Conservation (phyloP, 2,888 invertebrate species). For the Ptychoptera albimana region DNA sequence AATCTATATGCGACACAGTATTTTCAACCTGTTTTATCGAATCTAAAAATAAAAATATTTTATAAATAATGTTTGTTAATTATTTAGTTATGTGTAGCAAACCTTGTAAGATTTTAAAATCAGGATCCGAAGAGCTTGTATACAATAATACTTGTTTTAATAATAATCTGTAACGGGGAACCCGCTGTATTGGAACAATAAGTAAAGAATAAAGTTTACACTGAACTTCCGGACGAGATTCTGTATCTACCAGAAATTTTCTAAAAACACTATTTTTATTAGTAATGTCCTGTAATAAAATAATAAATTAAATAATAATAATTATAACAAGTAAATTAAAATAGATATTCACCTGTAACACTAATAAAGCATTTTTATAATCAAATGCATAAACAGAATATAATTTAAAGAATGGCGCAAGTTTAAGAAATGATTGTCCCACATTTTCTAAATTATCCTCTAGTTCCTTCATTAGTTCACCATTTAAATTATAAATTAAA, state of each 20-base stretch:
- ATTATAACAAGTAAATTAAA: background rate
- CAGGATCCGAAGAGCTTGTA: conserved; percentile 38
- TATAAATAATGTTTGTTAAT: conserved; percentile 4
- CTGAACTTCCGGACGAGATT: conserved; percentile 51
- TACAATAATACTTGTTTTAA: conserved; percentile 49
- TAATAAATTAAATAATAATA: no score
- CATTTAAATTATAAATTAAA: conserved; percentile 45
- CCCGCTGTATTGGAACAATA: conserved; percentile 62
- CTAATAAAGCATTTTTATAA: conserved; percentile 43
- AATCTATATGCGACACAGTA: conserved; percentile 54
- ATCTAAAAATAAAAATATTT: conserved; percentile 28
- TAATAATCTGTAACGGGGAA: conserved; percentile 59
- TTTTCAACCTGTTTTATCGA: conserved; percentile 49
- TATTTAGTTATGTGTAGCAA: background rate
- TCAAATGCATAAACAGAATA: conserved; percentile 65
- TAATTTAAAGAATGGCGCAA: conserved; percentile 61
- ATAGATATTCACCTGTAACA: conserved; percentile 37
- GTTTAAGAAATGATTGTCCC: conserved; percentile 46
- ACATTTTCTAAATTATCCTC: conserved; percentile 39
- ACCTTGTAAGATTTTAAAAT: conserved; percentile 38
- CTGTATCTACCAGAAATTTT: conserved; percentile 43
- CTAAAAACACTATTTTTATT: conserved; percentile 36
- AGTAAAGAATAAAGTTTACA: conserved; percentile 53
- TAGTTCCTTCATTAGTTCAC: conserved; percentile 40
- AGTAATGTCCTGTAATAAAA: conserved; percentile 28